Base-by-base conservation (phyloP, 2,797 vertebrate genomes). In the Buphagus erythrorhynchus region DNA sequence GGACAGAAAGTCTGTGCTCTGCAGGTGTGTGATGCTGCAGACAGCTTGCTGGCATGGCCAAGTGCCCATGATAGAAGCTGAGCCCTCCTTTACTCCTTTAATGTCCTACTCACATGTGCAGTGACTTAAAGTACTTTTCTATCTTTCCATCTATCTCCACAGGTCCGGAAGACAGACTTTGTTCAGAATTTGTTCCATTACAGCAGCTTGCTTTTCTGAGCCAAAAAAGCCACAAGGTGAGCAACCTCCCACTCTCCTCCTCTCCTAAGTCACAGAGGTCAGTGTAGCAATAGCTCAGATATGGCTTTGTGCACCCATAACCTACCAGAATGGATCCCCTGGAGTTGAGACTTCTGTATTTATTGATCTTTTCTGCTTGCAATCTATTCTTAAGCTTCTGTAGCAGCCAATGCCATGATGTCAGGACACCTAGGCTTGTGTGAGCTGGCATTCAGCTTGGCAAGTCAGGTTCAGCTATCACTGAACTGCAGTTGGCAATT, bases 51-150 rank as follows among this genome's bases (percentile, higher is more conserved):
- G 33, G 29, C 38, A n/a, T 0, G 4, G 80, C 18, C 48, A 42
- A 40, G 33, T 2, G 9, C 31, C 17, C 0, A 0, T 0, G 0
- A 14, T 0, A 43, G 40, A 55, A 26, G 13, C 20, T 1, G 3
- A 43, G 36, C 22, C 33, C 26, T 16, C n/a, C 28, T 71, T 52
- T 17, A 26, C 21, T 73, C 66, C 6, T 48, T 49, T 75, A 73
- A 33, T 31, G 45, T 10, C 18, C 26, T 62, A 5, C 10, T 18
- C 22, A 66, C 17, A 51, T 2, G 43, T 58, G 21, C 18, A 52
- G 18, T 18, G 48, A 49, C 18, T 33, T 55, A 18, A 33, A 62
- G 16, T 40, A 62, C 42, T 26, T 49, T 74, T 48, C 20, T 7
- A 11, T 26, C 36, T 46, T 68, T 81, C 28, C 33, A 38, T 42